Conservation (phyloP, 2,113 vertebrate species). For the Aphyosemion australe region DNA sequence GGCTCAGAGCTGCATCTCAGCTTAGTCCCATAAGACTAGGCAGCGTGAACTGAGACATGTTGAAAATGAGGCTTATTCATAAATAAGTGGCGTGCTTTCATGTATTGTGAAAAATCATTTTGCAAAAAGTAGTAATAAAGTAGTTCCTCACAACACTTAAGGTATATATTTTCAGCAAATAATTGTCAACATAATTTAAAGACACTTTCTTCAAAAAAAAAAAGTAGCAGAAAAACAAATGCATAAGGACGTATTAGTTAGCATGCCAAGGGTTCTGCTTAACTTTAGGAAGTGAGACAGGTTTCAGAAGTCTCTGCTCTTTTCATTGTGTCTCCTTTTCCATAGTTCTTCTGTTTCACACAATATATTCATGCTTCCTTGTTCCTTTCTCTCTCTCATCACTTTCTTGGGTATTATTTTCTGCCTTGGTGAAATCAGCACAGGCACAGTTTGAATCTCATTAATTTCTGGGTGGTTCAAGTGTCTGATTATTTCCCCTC, state of each 20-base stretch:
- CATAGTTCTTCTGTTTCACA: not conserved
- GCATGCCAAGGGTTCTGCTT: conserved; percentile 52
- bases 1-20: conserved; percentile 32
- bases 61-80: conserved; percentile 7
- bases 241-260: conserved; percentile 22
- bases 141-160: conserved; percentile 4
- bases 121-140: conserved; percentile 8
- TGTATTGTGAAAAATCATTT: conserved; percentile 38
- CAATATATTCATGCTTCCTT: conserved; percentile 2
- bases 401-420: conserved; percentile 37
- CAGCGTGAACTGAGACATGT: conserved; percentile 6
- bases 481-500: conserved; percentile 66
- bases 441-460: conserved; percentile 68
- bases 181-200: conserved; percentile 30
- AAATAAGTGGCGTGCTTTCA: conserved; percentile 36
- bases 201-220: conserved; percentile 28
- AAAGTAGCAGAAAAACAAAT: conserved; percentile 23
- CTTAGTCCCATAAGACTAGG: conserved; percentile 22
- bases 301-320: conserved; percentile 45
- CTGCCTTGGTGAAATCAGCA: conserved; percentile 52
- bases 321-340: conserved; percentile 12
- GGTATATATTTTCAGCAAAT: conserved; percentile 40
- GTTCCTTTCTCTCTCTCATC: conserved; percentile 19
- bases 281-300: conserved; percentile 53
- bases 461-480: conserved; percentile 76